phyloP scores from a whole-genome alignment of 2,888 invertebrate genomes.

The Drosophila mimica region DNA sequence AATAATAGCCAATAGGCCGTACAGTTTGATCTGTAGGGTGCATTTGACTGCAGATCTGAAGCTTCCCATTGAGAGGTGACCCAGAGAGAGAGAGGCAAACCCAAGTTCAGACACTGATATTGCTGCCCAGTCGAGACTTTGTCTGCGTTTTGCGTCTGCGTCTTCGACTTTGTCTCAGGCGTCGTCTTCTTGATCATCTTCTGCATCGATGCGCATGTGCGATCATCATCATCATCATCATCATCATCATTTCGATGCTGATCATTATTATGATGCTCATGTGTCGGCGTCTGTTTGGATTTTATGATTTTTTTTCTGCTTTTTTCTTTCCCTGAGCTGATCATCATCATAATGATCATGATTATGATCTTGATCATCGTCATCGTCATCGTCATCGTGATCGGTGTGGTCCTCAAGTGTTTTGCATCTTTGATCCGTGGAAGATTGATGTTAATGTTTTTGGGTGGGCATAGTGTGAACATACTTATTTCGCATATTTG shows the following conservation, averaged over 20 bases:
- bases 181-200: conserved; percentile 49
- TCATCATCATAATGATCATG: background rate
- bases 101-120: conserved; percentile 52
- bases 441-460: conserved; percentile 83
- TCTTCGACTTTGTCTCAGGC: conserved; percentile 17
- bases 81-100: conserved; percentile 42
- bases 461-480: conserved; percentile 81
- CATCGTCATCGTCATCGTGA: conserved; percentile 42
- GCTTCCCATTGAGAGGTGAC: conserved; percentile 39
- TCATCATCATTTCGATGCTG: conserved; percentile 38
- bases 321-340: background rate
- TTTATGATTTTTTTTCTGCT: background rate
- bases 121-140: conserved; percentile 39
- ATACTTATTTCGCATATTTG: conserved; percentile 82
- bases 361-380: background rate
- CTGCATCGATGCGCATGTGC: conserved; percentile 69
- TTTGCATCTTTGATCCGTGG: conserved; percentile 83
- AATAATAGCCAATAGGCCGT: conserved; percentile 1
- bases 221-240: conserved; percentile 50
- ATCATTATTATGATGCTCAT: conserved; percentile 31
- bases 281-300: conserved; percentile 48
- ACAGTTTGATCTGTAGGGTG: conserved; percentile 26
- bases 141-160: conserved; percentile 26
- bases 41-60: conserved; percentile 20
- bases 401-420: conserved; percentile 78